phyloP scores from a whole-genome alignment of 2,797 vertebrate genomes.

The Eurystomus glaucurus region DNA sequence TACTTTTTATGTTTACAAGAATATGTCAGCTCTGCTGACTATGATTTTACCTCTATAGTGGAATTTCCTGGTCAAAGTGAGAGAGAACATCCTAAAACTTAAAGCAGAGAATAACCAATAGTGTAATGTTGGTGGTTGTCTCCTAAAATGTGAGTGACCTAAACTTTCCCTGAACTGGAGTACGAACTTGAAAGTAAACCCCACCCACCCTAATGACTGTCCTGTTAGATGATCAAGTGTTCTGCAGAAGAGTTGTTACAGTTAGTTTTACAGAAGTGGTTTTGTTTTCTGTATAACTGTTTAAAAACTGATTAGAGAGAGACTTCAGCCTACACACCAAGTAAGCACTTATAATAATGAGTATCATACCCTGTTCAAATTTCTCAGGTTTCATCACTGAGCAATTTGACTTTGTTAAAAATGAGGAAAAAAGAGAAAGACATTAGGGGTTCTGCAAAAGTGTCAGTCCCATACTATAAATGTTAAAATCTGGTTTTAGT shows the following conservation, averaged over 20 bases:
- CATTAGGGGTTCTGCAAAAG: not conserved
- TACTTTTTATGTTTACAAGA: not conserved
- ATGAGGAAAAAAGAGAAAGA: not conserved
- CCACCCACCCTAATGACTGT: not conserved
- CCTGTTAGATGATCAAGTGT: not conserved
- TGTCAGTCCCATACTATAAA: not conserved
- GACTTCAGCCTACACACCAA: not conserved
- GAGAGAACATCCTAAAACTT: not conserved
- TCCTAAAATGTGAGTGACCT: not conserved
- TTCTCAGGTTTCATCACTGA: not conserved
- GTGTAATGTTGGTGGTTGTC: accelerated
- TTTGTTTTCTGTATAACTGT: not conserved
- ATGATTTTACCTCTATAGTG: not conserved
- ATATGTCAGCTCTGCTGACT: not conserved
- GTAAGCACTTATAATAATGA: not conserved
- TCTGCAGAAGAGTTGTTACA: not conserved
- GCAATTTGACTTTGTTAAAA: not conserved
- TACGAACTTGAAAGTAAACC: not conserved
- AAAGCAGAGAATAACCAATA: not conserved
- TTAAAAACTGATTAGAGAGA: not conserved
- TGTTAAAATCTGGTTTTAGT: not conserved
- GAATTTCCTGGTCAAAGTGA: not conserved
- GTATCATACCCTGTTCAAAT: not conserved
- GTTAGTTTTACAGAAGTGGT: not conserved
- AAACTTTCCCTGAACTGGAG: not conserved